Conservation (phyloP, 2,113 vertebrate genomes). For the Rhegmatorhina hoffmannsi region DNA sequence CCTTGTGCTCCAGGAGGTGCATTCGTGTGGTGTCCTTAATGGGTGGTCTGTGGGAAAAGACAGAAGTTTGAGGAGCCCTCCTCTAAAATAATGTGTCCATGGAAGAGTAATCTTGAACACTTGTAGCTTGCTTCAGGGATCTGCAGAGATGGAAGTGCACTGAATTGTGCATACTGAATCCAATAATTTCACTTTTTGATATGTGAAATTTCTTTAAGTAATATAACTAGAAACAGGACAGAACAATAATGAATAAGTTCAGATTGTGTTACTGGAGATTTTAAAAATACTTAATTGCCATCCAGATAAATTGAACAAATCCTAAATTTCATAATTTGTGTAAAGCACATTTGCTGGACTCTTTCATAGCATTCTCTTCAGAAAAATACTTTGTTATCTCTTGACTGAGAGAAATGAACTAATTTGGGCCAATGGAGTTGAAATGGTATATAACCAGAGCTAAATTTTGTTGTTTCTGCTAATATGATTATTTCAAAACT, state of each 20-base stretch:
- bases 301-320: not conserved
- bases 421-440: not conserved
- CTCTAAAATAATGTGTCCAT: not conserved
- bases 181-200: not conserved
- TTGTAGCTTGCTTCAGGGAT: not conserved
- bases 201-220: not conserved
- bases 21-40: not conserved
- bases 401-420: constrained; percentile 31
- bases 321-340: not conserved
- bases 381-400: not conserved
- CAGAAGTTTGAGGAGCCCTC: not conserved
- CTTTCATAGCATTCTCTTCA: not conserved
- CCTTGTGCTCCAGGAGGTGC: not conserved
- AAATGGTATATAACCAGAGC: constrained; percentile 68
- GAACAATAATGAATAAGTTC: not conserved
- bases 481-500: constrained; percentile 59
- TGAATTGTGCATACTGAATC: not conserved
- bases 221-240: not conserved
- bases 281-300: not conserved
- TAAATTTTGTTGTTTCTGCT: constrained; percentile 74
- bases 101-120: not conserved
- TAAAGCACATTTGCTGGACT: not conserved
- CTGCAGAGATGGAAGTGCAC: not conserved
- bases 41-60: constrained; percentile 19
- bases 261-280: not conserved